Conservation (phyloP, 2,797 vertebrate species). For the Xenentodon cancila region DNA sequence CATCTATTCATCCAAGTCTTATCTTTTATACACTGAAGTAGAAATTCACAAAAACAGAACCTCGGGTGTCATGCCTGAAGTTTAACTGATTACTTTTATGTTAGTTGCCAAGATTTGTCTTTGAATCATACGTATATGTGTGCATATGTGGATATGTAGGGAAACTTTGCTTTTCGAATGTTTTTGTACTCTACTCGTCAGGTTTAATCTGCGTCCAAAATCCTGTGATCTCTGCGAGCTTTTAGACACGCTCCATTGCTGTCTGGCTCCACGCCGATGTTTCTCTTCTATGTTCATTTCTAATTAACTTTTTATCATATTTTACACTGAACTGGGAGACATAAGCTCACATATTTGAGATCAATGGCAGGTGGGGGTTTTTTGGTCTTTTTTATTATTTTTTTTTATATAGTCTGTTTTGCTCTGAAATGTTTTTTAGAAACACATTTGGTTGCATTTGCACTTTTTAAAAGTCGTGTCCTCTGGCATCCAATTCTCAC, state of each 20-base stretch:
- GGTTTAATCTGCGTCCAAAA: slow-evolving; percentile 54
- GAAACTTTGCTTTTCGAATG: slow-evolving; percentile 18
- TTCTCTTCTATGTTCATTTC: slow-evolving; percentile 3
- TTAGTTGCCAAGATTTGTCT: slow-evolving; percentile 37
- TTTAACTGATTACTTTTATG: slow-evolving; percentile 36
- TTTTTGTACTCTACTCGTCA: slow-evolving; percentile 21
- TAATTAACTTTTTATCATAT: neutral
- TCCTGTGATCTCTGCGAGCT: slow-evolving; percentile 15
- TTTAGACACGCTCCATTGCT: slow-evolving; percentile 10
- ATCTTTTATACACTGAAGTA: neutral
- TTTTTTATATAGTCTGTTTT: slow-evolving; percentile 26
- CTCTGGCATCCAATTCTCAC: slow-evolving; percentile 28
- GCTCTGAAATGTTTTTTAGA: neutral
- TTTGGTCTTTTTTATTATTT: slow-evolving; percentile 1
- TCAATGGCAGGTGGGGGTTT: neutral
- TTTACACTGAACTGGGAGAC: neutral
- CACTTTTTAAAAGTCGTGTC: slow-evolving; percentile 60
- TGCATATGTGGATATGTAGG: neutral
- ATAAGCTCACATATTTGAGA: neutral
- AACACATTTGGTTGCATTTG: slow-evolving; percentile 54
- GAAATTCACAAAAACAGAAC: slow-evolving; percentile 27
- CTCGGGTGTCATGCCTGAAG: slow-evolving; percentile 55
- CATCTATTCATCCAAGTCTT: neutral
- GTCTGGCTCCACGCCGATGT: slow-evolving; percentile 10
- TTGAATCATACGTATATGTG: slow-evolving; percentile 4